Percentiles rank a stretch among this genome's conserved stretches.
These are phyloP conservation scores for Linnaemya vulpina DNA, from an alignment of 2,888 invertebrate species.

Conservation along the genomic window DNA sequence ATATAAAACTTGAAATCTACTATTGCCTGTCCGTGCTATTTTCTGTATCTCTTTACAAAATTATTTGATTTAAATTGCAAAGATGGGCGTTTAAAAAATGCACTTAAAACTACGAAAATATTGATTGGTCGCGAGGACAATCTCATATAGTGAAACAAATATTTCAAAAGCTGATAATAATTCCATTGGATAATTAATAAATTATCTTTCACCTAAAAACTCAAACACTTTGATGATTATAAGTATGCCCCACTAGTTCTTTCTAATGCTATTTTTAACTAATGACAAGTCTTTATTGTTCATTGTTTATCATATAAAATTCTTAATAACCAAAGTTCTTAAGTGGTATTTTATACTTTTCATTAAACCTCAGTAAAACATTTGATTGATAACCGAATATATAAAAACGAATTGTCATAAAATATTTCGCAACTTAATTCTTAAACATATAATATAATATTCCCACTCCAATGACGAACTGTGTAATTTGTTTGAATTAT, in stretches of 20 bases:
- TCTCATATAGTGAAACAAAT: too few species aligned
- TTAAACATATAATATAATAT: not conserved
- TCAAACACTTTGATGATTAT: not conserved
- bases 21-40: too few species aligned
- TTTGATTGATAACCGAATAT: conserved; percentile 44
- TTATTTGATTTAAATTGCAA: too few species aligned
- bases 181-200: too few species aligned
- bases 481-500: conserved; percentile 1
- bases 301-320: not conserved
- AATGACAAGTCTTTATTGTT: conserved; percentile 1
- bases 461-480: not conserved
- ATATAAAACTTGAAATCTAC: too few species aligned
- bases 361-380: not conserved
- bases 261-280: conserved; percentile 27
- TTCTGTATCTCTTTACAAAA: too few species aligned
- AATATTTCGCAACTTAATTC: conserved; percentile 21
- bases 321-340: conserved; percentile 17
- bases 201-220: too few species aligned
- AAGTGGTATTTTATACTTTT: conserved; percentile 20
- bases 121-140: too few species aligned
- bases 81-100: too few species aligned
- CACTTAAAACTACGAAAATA: too few species aligned
- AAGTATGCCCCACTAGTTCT: not conserved
- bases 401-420: conserved; percentile 8
- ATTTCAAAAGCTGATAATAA: too few species aligned